Evolutionary conservation across 2,888 invertebrate genomes (phyloP).

Genomic region (Agriopis marginaria): DNA sequence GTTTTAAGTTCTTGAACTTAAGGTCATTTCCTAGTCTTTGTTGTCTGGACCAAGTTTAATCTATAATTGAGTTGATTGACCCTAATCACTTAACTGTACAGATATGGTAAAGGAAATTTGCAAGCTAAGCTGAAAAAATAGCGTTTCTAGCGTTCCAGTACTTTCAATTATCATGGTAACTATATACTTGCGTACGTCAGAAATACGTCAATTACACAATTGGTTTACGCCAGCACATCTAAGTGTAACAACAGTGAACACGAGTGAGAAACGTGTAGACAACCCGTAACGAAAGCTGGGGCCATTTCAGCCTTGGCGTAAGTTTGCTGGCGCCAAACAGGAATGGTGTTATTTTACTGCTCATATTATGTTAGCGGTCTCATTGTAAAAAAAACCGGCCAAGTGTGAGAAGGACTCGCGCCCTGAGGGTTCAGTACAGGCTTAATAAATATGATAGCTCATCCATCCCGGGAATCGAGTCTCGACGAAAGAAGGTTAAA

Average conservation of each 20-base stretch:
- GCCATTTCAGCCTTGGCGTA: conserved; percentile 65
- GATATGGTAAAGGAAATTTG: neutral
- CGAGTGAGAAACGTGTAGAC: conserved; percentile 26
- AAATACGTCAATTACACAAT: conserved; percentile 25
- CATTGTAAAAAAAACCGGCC: no score
- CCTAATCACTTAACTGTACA: neutral
- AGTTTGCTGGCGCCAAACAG: conserved; percentile 44
- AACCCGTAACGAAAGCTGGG: conserved; percentile 63
- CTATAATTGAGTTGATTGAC: conserved; percentile 1
- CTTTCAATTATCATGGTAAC: conserved; percentile 3
- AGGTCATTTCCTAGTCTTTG: conserved; percentile 18
- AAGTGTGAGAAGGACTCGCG: no score
- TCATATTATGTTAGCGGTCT: conserved; percentile 26
- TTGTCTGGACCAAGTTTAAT: conserved; percentile 6
- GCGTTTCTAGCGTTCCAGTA: neutral
- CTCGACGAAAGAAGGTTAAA: no score
- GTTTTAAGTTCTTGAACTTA: neutral
- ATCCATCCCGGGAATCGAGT: no score
- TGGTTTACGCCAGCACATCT: conserved; percentile 16
- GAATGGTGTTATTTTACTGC: conserved; percentile 53
- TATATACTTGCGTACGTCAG: conserved; percentile 10
- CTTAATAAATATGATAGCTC: no score
- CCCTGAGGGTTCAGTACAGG: no score
- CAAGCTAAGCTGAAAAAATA: conserved; percentile 5
- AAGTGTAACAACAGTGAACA: conserved; percentile 12